Conservation (phyloP, 2,888 invertebrate genomes). For the Dolichopus griseipennis region DNA sequence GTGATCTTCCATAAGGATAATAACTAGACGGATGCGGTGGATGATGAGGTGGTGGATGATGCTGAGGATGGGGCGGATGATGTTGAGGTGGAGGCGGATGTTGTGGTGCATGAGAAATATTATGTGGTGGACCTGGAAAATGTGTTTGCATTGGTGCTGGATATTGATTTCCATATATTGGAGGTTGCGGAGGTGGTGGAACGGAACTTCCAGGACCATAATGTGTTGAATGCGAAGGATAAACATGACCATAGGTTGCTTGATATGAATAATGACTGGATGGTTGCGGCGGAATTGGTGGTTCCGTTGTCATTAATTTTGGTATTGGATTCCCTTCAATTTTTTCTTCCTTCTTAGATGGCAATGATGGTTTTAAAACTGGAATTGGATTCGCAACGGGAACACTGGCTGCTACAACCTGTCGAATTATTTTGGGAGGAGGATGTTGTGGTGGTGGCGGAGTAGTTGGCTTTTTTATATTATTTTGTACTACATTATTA, state of each 20-base stretch:
- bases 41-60: slow-evolving; percentile 43
- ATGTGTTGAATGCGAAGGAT: slow-evolving; percentile 34
- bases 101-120: slow-evolving; percentile 20
- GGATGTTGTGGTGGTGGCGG: neutral
- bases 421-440: neutral
- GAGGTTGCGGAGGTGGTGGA: slow-evolving; percentile 32
- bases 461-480: neutral
- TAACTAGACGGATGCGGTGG: slow-evolving; percentile 21
- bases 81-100: slow-evolving; percentile 16
- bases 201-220: slow-evolving; percentile 29
- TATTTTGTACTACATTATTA: slow-evolving; percentile 19
- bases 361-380: slow-evolving; percentile 7
- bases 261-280: slow-evolving; percentile 37
- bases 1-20: slow-evolving; percentile 25
- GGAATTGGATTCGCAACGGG: slow-evolving; percentile 7
- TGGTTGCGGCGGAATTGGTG: slow-evolving; percentile 22
- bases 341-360: slow-evolving; percentile 16
- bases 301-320: slow-evolving; percentile 22
- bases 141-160: slow-evolving; percentile 25
- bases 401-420: neutral
- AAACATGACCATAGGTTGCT: slow-evolving; percentile 44
- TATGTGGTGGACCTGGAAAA: slow-evolving; percentile 22
- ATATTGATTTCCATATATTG: slow-evolving; percentile 23
- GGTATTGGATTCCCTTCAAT: slow-evolving; percentile 22
- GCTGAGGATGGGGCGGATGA: slow-evolving; percentile 32